Percentiles rank a stretch among this genome's conserved stretches.
phyloP scores from a whole-genome alignment of 2,888 invertebrate species.

The Melipona bicolor region DNA sequence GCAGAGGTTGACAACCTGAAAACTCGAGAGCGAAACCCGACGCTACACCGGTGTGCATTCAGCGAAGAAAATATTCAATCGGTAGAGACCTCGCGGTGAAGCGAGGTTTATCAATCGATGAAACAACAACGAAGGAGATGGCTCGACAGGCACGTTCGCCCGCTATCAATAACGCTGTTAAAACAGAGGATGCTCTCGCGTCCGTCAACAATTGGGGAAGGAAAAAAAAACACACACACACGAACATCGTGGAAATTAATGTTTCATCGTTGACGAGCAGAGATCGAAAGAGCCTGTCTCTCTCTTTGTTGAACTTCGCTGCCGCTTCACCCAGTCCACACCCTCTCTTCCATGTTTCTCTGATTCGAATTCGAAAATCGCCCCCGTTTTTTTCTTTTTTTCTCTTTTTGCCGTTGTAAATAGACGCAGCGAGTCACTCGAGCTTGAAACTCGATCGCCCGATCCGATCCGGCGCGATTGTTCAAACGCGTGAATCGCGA shows the following conservation, averaged over 20 bases:
- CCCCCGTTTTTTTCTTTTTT: not conserved
- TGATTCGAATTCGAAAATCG: conserved; percentile 16
- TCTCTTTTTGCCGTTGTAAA: not conserved
- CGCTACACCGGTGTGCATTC: not conserved
- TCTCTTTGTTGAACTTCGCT: not conserved
- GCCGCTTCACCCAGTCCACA: not conserved
- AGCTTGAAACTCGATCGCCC: not conserved
- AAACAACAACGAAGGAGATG: conserved; percentile 42
- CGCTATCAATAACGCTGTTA: conserved; percentile 51
- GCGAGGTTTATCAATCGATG: conserved; percentile 7
- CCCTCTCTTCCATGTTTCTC: not conserved
- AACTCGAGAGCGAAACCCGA: not conserved
- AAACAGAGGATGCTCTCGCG: conserved; percentile 29
- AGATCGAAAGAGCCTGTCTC: not conserved
- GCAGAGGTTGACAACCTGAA: not conserved
- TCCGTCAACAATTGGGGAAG: conserved; percentile 34
- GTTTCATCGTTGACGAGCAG: conserved; percentile 13
- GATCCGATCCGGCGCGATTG: not conserved
- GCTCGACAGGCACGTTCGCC: conserved; percentile 36
- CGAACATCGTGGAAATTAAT: conserved; percentile 47
- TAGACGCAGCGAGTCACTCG: not conserved
- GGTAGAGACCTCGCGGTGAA: not conserved
- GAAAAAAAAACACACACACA: conserved; percentile 20
- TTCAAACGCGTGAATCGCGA: conserved; percentile 30
- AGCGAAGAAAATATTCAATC: not conserved